Base-by-base conservation (phyloP, 2,888 invertebrate species). In the Bruchidius siliquastri region DNA sequence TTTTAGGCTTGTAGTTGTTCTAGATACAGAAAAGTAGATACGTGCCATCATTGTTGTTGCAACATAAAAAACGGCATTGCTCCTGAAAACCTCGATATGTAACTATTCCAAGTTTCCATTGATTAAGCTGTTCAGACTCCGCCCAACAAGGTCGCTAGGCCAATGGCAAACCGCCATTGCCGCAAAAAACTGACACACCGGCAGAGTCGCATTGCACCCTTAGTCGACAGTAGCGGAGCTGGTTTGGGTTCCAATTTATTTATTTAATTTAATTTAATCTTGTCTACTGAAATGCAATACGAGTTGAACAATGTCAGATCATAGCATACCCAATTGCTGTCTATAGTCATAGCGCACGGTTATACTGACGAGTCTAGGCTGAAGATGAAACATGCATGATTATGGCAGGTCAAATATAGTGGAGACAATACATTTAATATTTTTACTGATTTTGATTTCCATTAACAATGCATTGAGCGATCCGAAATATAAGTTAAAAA, bases 121-220 rank as follows among this genome's bases (percentile, higher is more conserved):
- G 49, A 49, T 49, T 49, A 1, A 8, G 49, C 18, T 49, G 49
- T 13, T 18, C 13, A 49, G 49, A 13, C 49, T 49, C 49, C 49
- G 49, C 49, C 49, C 49, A 8, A 18, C 49, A 49, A 49, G 49
- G 49, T 49, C 49, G 10, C 49, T 8, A 13, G 49, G 49, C 49
- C 49, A 49, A 49, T 49, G 49, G 18, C 13, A 49, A 49, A 13
- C 49, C 49, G 49, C 49, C 49, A 18, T 8, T 49, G 8, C 18
- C 8, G 49, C 8, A 49, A 49, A 49, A 49, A 49, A 18, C 30
- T 30, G 30, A 30, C 49, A 49, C 75, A 81, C 76, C 49, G 49
- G 18, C 18, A 49, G 13, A 82, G 82, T 79, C 83, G 84, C 84
- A 83, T 81, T 84, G 84, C 84, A 83, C 82, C 80, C 80, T 77